Conservation (phyloP, 2,797 vertebrate genomes). For the Hephaestus fuliginosus region DNA sequence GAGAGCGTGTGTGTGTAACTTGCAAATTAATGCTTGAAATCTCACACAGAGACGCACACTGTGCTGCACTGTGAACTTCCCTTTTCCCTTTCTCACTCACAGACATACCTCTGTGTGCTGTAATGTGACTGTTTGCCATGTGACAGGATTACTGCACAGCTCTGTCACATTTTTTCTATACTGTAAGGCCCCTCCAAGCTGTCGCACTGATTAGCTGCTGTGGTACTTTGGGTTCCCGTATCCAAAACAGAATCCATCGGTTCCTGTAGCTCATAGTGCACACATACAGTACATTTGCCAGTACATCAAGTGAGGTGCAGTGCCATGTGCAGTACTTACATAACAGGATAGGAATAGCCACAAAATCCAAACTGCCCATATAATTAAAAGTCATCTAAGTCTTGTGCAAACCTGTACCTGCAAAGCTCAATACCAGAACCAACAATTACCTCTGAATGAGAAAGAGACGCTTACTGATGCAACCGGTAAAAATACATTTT, state of each 20-base stretch:
- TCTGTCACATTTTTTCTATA: slow-evolving; percentile 31
- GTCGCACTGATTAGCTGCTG: slow-evolving; percentile 30
- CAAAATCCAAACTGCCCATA: neutral
- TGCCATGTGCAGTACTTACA: neutral
- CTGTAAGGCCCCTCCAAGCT: slow-evolving; percentile 26
- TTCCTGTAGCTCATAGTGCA: neutral
- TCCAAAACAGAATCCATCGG: neutral
- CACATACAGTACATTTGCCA: neutral
- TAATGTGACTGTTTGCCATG: slow-evolving; percentile 51
- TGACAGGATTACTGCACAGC: slow-evolving; percentile 53
- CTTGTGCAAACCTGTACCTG: neutral
- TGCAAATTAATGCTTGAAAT: neutral
- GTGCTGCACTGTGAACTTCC: slow-evolving; percentile 10
- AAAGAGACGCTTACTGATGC: neutral
- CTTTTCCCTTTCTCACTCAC: neutral
- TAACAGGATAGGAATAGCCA: neutral
- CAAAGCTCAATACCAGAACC: neutral
- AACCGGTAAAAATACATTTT: neutral
- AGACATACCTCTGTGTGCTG: slow-evolving; percentile 10
- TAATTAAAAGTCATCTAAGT: neutral
- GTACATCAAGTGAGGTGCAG: neutral
- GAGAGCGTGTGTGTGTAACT: neutral
- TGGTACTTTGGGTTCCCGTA: neutral
- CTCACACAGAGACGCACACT: neutral
- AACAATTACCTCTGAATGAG: neutral